Conservation (phyloP, 2,888 invertebrate species). For the Synergus laeviventris region DNA sequence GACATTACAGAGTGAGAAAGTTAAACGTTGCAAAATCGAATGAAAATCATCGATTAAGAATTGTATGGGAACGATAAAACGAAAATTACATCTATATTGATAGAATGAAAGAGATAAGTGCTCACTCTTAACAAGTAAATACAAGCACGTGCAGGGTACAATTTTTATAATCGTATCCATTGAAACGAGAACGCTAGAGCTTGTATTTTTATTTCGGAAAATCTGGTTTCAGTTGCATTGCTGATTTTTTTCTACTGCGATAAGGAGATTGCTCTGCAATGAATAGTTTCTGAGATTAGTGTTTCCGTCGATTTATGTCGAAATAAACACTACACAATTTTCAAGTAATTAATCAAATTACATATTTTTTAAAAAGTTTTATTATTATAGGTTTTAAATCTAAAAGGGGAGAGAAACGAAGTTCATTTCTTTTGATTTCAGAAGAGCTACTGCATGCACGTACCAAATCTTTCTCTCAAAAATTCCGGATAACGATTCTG, state of each 20-base stretch:
- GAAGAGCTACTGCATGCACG: too few relatives aligned
- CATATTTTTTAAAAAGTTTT: too few relatives aligned
- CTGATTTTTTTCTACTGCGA: conserved; percentile 1
- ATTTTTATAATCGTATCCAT: not conserved
- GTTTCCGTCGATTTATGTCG: too few relatives aligned
- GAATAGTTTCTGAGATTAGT: not conserved
- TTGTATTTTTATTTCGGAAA: conserved; percentile 8
- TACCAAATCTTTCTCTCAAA: too few relatives aligned
- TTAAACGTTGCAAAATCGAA: conserved; percentile 6
- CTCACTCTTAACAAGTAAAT: not conserved
- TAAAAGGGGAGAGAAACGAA: too few relatives aligned
- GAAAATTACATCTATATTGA: conserved; percentile 11
- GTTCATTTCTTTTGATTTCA: too few relatives aligned
- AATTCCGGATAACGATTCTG: not conserved
- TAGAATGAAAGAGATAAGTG: conserved; percentile 9
- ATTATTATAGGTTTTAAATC: too few relatives aligned
- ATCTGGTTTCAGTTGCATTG: conserved; percentile 25
- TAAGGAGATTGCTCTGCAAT: conserved; percentile 16
- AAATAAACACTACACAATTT: too few relatives aligned
- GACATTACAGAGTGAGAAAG: conserved; percentile 3
- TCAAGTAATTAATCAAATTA: too few relatives aligned
- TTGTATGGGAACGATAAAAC: conserved; percentile 21
- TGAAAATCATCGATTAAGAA: conserved; percentile 15
- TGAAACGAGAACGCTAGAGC: conserved; percentile 1
- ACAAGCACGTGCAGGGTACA: conserved; percentile 13